These are phyloP conservation scores for Cotesia vestalis DNA, from an alignment of 1,140 invertebrate genomes.

Conservation along the genomic window DNA sequence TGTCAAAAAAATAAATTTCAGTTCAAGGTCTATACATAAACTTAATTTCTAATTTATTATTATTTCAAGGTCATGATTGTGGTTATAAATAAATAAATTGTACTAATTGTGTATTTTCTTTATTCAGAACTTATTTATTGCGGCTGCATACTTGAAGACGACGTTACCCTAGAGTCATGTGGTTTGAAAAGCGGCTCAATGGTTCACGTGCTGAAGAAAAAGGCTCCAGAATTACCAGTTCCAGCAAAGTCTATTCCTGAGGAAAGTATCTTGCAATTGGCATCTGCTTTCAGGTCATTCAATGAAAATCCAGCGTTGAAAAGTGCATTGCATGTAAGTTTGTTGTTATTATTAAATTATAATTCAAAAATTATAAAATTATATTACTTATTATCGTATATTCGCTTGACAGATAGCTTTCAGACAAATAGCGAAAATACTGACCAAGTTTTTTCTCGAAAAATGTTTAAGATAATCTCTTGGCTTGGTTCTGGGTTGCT, in stretches of 20 bases:
- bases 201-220: conserved; percentile 67
- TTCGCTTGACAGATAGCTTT: too few species aligned
- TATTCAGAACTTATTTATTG: conserved; percentile 67
- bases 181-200: conserved; percentile 67
- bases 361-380: too few species aligned
- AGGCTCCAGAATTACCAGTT: conserved; percentile 48
- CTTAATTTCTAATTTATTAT: too few species aligned
- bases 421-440: too few species aligned
- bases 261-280: conserved; percentile 60
- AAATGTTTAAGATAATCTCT: too few species aligned
- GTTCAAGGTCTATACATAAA: too few species aligned
- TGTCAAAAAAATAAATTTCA: too few species aligned
- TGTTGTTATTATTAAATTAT: too few species aligned
- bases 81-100: conserved; percentile 24
- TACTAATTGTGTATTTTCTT: conserved; percentile 27
- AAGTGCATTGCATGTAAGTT: conserved; percentile 63
- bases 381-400: too few species aligned
- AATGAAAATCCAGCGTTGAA: conserved; percentile 62
- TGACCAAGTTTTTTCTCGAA: too few species aligned
- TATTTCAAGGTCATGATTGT: too few species aligned
- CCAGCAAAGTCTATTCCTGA: conserved; percentile 56
- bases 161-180: conserved; percentile 62
- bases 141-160: conserved; percentile 66
- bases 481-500: too few species aligned
- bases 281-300: conserved; percentile 63